Evolutionary conservation across 1,140 invertebrate genomes (phyloP), one percentile per base, ranked within the genome.

Genomic region (Cataglyphis hispanica): DNA sequence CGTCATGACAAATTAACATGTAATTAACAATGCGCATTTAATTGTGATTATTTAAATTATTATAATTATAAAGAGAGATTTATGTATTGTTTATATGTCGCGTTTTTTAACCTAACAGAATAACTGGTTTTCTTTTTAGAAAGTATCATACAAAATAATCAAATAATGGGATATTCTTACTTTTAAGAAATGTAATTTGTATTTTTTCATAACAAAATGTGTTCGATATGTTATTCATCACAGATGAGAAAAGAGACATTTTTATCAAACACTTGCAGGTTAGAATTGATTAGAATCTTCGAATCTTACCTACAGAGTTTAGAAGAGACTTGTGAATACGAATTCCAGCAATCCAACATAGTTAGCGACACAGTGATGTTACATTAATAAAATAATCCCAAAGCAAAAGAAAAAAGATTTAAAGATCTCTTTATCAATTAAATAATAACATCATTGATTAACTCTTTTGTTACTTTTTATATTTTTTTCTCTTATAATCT

Each of bases 151-250:
- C 72, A 91, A 92, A 91, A 86, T 64, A 61, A 69, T 13, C 25
- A 76, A 86, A 87, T 91, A 90, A 99, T 99, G 98, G 99, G 98
- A 13, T 95, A 99, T 58, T 99, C 99, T 96, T 98, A 99, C 95
- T 99, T 99, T 95, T 98, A 98, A 91, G 99, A 99, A 46, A 64
- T 13, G 8, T 50, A 27, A 77, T 46, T 64, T 50, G 22, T 25
- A 77, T 37, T 64, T 31, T 61, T 64, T 46, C 11, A 13, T 46
- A 2, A n/a, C 2, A 50, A 34, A 16, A 77, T 50, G n/a, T 77
- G 13, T 77, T 78, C 50, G 1, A 66, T 50, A 66, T n/a, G 53
- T 34, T 66, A 34, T 53, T 19, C 19, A 69, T 8, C 22, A 43
- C 27, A 46, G 10, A 2, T 19, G 3, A 50, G 5, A 19, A 50